Base-by-base conservation (phyloP, 1,140 invertebrate genomes). In the Hirudo medicinalis region DNA sequence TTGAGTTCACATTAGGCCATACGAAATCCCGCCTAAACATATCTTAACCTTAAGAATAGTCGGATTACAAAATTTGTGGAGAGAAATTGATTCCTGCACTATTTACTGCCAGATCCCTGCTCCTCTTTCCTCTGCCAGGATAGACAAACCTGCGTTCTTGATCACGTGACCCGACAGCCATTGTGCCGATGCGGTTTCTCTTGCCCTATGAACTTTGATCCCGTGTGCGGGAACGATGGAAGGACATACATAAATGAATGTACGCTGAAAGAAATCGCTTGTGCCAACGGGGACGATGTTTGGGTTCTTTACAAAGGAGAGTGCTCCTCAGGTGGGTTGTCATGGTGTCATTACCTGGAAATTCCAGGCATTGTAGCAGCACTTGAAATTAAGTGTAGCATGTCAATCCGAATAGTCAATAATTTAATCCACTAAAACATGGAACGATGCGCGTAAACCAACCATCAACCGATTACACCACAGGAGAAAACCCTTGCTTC, bases 201-300 rank as follows among this genome's bases (percentile, higher is more conserved):
- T 36, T 92, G 91, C 78, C 81, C 82, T 4, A 74, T 72, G 13
- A 40, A 67, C 36, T 89, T 90, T 77, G 85, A 86, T 2, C 90
- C 90, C 0, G 89, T 93, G 53, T 94, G 91, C 77, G 91, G 88
- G 15, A 91, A 88, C 8, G 83, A 86, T 76, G 89, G 89, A 36
- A 89, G 89, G 82, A 92, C 91, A 1, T 94, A 93, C 81, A 87
- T 87, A 32, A 92, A 92, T 80, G 89, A 91, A 78, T 93, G 91
- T 81, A 85, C 87, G 73, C 84, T 92, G 74, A 71, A 74, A 54
- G 74, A 76, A 67, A 77, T 78, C 32, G 78, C 80, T 1, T 81
- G 80, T 75, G 76, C 76, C 54, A 68, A 60, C n/a, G 72, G 75
- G 27, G 74, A 76, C 69, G 74, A 78, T 22, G 75, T 80, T 43